phyloP scores from a whole-genome alignment of 2,113 vertebrate species.

The Misgurnus anguillicaudatus region DNA sequence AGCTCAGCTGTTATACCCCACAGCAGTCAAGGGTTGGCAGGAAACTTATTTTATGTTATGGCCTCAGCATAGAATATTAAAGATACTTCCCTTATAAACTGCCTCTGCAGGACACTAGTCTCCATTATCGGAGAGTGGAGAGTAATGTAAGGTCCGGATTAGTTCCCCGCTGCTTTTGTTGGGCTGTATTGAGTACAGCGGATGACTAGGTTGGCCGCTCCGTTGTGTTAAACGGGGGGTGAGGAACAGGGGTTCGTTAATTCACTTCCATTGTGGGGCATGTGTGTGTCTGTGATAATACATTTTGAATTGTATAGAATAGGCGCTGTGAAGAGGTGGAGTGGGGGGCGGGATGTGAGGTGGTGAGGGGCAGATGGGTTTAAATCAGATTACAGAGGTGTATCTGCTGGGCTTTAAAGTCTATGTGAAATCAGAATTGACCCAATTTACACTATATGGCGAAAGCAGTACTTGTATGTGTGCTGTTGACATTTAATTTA shows the following conservation, averaged over 20 bases:
- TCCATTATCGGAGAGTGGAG: conserved; percentile 20
- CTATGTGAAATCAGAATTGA: too few species aligned
- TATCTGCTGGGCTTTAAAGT: too few species aligned
- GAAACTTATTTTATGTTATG: conserved; percentile 50
- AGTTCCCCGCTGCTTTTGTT: conserved; percentile 22
- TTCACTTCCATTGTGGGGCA: conserved; percentile 51
- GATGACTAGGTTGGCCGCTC: conserved; percentile 33
- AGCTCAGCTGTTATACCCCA: conserved; percentile 34
- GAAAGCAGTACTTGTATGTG: too few species aligned
- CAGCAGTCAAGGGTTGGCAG: conserved; percentile 32
- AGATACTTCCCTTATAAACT: conserved; percentile 41
- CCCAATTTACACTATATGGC: too few species aligned
- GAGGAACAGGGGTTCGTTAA: conserved; percentile 24
- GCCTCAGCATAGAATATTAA: conserved; percentile 45
- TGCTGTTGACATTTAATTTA: too few species aligned
- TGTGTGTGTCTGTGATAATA: conserved; percentile 57
- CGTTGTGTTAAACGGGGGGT: conserved; percentile 45
- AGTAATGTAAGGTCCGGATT: conserved; percentile 38
- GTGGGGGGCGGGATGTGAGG: conserved; percentile 27
- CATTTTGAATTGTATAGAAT: conserved; percentile 58
- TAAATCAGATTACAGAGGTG: conserved; percentile 10
- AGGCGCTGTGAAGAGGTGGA: conserved; percentile 39
- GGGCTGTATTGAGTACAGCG: conserved; percentile 5
- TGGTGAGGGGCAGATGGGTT: conserved; percentile 24
- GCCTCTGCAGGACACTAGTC: conserved; percentile 37